A percentile compares a stretch with the other conserved stretches of the same genome.
Conservation (phyloP, 2,888 invertebrate genomes). For the Caenorhabditis imperialis region DNA sequence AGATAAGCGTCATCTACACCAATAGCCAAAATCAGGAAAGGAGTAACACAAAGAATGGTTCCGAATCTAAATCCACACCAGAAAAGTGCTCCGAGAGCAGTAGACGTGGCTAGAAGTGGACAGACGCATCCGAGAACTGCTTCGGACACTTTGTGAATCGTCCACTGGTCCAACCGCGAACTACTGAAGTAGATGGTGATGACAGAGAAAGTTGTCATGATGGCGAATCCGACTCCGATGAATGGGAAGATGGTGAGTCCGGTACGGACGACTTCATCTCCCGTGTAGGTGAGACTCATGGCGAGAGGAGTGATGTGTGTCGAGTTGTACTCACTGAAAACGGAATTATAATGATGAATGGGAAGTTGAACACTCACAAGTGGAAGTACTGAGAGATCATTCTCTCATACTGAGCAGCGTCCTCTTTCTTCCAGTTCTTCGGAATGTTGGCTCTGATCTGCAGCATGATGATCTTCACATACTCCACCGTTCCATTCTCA, state of each 20-base stretch:
- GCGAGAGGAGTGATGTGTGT: slow-evolving; percentile 60
- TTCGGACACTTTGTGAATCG: slow-evolving; percentile 62
- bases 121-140: slow-evolving; percentile 71
- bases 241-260: slow-evolving; percentile 75
- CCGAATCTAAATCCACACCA: slow-evolving; percentile 73
- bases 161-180: slow-evolving; percentile 62
- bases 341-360: too few species aligned
- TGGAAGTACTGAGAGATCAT: slow-evolving; percentile 67
- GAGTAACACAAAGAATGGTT: slow-evolving; percentile 75
- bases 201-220: slow-evolving; percentile 72
- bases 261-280: slow-evolving; percentile 73
- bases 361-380: slow-evolving; percentile 51
- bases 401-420: slow-evolving; percentile 67
- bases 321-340: slow-evolving; percentile 65
- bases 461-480: slow-evolving; percentile 66
- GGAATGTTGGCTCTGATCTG: slow-evolving; percentile 72
- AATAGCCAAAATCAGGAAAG: slow-evolving; percentile 75
- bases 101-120: slow-evolving; percentile 72
- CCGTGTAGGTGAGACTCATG: slow-evolving; percentile 70
- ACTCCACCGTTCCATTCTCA: slow-evolving; percentile 55
- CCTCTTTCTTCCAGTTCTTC: slow-evolving; percentile 64
- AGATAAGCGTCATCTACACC: slow-evolving; percentile 77
- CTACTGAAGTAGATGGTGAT: slow-evolving; percentile 66
- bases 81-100: slow-evolving; percentile 74
- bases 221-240: slow-evolving; percentile 71